Percentiles rank a stretch among this genome's conserved stretches.
These are phyloP conservation scores for Furcula furcula DNA, from an alignment of 2,888 invertebrate genomes.

Conservation along the genomic window DNA sequence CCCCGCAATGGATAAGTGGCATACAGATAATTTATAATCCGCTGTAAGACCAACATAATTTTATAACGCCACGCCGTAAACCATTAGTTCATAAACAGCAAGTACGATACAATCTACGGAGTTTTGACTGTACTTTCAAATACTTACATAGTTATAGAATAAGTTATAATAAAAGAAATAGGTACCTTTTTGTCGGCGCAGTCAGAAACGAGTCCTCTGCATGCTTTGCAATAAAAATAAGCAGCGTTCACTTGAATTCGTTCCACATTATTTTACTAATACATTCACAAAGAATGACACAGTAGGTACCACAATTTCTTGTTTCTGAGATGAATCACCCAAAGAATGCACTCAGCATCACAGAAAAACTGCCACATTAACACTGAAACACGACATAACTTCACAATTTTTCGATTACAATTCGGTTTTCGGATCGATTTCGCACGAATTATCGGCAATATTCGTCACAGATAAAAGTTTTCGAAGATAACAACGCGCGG, in stretches of 20 bases:
- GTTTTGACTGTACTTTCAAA: background rate
- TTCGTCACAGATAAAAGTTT: constrained; percentile 66
- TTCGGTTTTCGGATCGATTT: constrained; percentile 50
- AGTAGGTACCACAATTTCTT: constrained; percentile 62
- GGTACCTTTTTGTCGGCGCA: constrained; percentile 29
- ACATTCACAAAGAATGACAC: constrained; percentile 56
- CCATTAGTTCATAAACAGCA: too few species aligned
- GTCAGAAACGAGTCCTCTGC: constrained; percentile 29
- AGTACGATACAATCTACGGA: too few species aligned
- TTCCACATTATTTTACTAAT: constrained; percentile 61
- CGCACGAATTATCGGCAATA: constrained; percentile 48
- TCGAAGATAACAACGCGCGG: constrained; percentile 39
- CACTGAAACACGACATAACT: constrained; percentile 46
- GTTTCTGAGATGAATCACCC: constrained; percentile 75
- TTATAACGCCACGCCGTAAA: too few species aligned
- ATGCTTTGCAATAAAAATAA: constrained; percentile 33
- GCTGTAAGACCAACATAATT: too few species aligned
- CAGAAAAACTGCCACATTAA: constrained; percentile 47
- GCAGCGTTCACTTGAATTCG: constrained; percentile 50
- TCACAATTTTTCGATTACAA: constrained; percentile 42
- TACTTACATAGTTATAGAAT: background rate
- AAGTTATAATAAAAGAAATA: background rate
- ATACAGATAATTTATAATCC: too few species aligned
- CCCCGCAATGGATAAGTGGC: too few species aligned
- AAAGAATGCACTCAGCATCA: constrained; percentile 65